Percentiles rank a stretch among this genome's conserved stretches.
Evolutionary conservation across 2,113 vertebrate species (phyloP).

Genomic region (Amblyopsis rosae): DNA sequence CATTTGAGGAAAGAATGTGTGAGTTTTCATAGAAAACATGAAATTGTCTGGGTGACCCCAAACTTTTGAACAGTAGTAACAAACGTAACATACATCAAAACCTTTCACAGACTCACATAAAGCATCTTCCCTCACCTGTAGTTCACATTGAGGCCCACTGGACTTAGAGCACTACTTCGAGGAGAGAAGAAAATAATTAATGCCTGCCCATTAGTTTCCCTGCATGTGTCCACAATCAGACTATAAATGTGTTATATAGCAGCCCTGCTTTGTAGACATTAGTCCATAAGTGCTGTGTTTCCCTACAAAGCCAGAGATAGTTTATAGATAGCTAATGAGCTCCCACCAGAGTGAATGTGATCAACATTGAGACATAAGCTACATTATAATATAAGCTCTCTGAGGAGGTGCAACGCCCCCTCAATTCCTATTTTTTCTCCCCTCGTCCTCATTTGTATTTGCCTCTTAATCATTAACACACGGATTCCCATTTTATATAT

Average conservation of each 20-base stretch:
- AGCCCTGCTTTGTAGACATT: constrained; percentile 20
- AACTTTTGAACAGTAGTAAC: too few relatives aligned
- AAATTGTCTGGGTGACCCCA: too few relatives aligned
- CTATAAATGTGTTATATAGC: neutral
- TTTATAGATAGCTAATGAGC: constrained; percentile 67
- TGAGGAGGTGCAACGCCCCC: constrained; percentile 19
- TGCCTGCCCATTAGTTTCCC: neutral
- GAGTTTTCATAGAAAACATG: too few relatives aligned
- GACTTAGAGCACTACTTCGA: neutral
- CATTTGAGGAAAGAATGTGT: too few relatives aligned
- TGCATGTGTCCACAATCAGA: constrained; percentile 9
- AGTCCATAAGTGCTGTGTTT: too few relatives aligned
- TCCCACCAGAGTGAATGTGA: constrained; percentile 63
- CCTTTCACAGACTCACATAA: too few relatives aligned
- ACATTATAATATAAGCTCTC: constrained; percentile 57
- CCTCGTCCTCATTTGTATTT: constrained; percentile 27
- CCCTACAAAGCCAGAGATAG: constrained; percentile 21
- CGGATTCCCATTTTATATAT: constrained; percentile 35
- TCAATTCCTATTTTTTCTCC: neutral
- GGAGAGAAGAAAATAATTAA: neutral
- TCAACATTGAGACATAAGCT: constrained; percentile 67
- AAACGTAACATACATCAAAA: too few relatives aligned
- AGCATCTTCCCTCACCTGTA: too few relatives aligned
- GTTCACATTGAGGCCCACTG: too few relatives aligned
- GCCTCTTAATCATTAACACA: constrained; percentile 35